These are phyloP conservation scores for Eucidaris tribuloides DNA, from an alignment of 35 echinoderm and acorn worm species.

Conservation along the genomic window DNA sequence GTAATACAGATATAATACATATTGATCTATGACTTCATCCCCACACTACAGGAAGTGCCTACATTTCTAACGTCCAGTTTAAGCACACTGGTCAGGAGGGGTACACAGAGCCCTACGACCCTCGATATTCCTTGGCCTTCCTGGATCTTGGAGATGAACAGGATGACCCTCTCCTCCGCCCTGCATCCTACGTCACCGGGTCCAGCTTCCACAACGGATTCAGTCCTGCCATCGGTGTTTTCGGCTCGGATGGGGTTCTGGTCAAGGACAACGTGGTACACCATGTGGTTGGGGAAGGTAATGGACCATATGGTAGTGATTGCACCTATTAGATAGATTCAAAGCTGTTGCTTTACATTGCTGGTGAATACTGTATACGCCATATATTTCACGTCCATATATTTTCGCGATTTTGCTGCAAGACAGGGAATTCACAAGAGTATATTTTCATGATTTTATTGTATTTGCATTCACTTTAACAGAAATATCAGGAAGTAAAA, in stretches of 20 bases:
- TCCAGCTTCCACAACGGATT: slow-evolving; percentile 75
- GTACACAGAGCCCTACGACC: slow-evolving; percentile 54
- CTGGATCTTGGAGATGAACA: slow-evolving; percentile 12
- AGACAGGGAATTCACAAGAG: too few species aligned
- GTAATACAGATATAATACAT: too few species aligned
- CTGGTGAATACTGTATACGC: too few species aligned
- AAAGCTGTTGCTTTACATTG: too few species aligned
- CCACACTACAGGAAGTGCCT: slow-evolving; percentile 46
- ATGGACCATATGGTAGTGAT: too few species aligned
- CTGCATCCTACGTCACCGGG: slow-evolving; percentile 35
- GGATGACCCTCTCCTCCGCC: background rate
- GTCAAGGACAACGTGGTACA: slow-evolving; percentile 66
- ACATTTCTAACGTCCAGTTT: slow-evolving; percentile 67
- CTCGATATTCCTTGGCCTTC: slow-evolving; percentile 58
- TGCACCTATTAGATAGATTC: too few species aligned
- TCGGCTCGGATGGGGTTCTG: slow-evolving; percentile 28
- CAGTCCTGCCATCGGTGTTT: slow-evolving; percentile 56
- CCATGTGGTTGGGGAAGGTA: slow-evolving; percentile 67
- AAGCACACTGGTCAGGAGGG: slow-evolving; percentile 46
- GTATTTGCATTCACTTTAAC: too few species aligned
- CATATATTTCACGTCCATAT: too few species aligned
- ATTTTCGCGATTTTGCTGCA: too few species aligned
- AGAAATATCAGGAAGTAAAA: too few species aligned
- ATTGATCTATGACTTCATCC: too few species aligned
- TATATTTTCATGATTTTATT: too few species aligned